Evolutionary conservation across 2,888 invertebrate species (phyloP).

Genomic region (Coecobrya sp.): DNA sequence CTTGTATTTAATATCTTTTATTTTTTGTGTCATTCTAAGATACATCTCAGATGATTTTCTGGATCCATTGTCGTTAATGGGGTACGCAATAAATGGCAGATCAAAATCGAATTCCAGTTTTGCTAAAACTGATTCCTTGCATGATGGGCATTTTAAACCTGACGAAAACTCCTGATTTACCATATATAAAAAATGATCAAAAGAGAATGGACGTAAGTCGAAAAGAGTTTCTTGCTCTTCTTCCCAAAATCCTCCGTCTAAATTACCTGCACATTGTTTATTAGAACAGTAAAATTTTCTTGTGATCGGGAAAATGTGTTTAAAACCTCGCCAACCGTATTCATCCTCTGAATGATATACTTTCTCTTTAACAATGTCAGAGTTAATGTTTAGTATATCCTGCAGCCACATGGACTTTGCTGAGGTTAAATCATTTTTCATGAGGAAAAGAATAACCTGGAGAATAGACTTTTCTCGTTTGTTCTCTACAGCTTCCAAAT

Average conservation of each 20-base stretch:
- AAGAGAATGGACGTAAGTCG: background rate
- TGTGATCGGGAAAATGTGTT: background rate
- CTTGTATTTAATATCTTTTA: background rate
- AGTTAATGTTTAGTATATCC: background rate
- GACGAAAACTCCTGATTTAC: background rate
- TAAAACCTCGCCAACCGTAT: background rate
- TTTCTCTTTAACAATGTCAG: background rate
- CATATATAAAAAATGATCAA: background rate
- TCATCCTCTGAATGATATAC: background rate
- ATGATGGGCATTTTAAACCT: background rate
- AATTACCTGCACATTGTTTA: background rate
- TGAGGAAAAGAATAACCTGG: background rate
- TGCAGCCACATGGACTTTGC: background rate
- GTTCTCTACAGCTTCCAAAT: background rate
- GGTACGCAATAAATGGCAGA: background rate
- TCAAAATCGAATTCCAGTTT: background rate
- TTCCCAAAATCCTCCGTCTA: background rate
- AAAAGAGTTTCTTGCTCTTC: too few relatives aligned
- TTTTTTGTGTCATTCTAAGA: background rate
- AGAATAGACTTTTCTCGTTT: background rate
- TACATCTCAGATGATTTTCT: background rate
- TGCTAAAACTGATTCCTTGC: background rate
- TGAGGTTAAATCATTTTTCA: background rate
- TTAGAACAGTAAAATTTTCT: background rate
- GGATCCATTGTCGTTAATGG: background rate